Conservation (phyloP, 2,888 invertebrate genomes). For the Spatulosminthurus flaviceps region DNA sequence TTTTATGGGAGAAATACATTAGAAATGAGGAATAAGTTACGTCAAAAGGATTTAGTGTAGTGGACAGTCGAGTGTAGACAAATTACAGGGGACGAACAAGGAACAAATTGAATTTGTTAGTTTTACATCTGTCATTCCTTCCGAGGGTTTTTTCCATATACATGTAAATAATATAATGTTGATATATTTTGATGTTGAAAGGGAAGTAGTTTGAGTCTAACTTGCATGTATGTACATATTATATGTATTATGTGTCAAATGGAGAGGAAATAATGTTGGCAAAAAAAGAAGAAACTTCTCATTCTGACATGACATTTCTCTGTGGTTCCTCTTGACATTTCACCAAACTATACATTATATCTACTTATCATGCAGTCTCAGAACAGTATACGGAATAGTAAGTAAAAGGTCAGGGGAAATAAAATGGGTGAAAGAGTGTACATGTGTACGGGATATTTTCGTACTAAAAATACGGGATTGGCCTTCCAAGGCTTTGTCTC, state of each 20-base stretch:
- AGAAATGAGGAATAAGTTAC: too few species aligned
- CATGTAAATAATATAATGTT: background rate
- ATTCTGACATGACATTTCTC: background rate
- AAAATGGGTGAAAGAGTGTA: too few species aligned
- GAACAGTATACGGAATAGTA: background rate
- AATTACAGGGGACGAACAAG: background rate
- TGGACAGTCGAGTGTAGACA: background rate
- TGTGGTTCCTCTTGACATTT: conserved; percentile 1
- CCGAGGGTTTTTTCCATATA: background rate
- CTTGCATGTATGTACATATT: too few species aligned
- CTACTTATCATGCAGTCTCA: background rate
- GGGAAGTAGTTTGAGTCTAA: too few species aligned
- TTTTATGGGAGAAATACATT: too few species aligned
- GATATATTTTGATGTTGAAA: background rate
- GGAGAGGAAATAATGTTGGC: background rate
- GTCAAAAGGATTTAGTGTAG: background rate
- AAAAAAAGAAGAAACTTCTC: conserved; percentile 7
- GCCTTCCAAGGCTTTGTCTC: too few species aligned
- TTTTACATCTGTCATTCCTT: background rate
- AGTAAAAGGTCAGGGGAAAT: background rate
- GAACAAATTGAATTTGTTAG: background rate
- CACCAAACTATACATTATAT: background rate
- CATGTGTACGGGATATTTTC: too few species aligned
- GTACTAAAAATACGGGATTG: too few species aligned
- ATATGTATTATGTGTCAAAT: background rate